Conservation (phyloP, 1,140 invertebrate genomes). For the Dysdera silvatica region DNA sequence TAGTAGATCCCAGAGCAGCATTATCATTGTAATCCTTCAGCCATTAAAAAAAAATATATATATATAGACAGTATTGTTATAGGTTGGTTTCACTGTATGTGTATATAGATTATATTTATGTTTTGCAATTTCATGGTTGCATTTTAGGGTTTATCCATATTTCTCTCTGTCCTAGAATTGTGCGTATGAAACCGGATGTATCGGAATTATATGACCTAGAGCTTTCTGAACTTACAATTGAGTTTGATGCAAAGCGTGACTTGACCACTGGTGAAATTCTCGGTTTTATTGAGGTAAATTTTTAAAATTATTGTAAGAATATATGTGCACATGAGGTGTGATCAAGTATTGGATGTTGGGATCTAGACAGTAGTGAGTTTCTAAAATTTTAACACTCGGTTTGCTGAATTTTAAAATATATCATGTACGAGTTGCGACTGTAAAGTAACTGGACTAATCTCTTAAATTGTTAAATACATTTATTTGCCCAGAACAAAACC, state of each 20-base stretch:
- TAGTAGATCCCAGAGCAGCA: no score
- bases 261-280: slow-evolving; percentile 59
- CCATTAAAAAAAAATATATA: no score
- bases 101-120: neutral
- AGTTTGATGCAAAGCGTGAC: slow-evolving; percentile 56
- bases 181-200: slow-evolving; percentile 13
- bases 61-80: neutral
- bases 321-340: neutral
- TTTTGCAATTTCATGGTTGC: no score
- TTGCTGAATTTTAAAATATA: neutral
- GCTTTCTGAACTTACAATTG: slow-evolving; percentile 39
- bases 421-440: no score
- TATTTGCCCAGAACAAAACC: no score
- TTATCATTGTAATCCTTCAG: no score
- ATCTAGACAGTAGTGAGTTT: neutral
- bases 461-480: no score
- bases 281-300: slow-evolving; percentile 56
- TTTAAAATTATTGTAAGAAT: neutral
- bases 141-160: no score
- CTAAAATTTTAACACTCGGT: neutral
- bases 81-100: neutral
- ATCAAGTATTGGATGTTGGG: neutral
- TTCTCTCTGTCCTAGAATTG: neutral
- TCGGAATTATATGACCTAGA: slow-evolving; percentile 32
- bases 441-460: no score